A percentile compares a stretch with the other conserved stretches of the same genome.
Evolutionary conservation across 2,113 vertebrate species (phyloP).

Genomic region (Neofelis nebulosa): DNA sequence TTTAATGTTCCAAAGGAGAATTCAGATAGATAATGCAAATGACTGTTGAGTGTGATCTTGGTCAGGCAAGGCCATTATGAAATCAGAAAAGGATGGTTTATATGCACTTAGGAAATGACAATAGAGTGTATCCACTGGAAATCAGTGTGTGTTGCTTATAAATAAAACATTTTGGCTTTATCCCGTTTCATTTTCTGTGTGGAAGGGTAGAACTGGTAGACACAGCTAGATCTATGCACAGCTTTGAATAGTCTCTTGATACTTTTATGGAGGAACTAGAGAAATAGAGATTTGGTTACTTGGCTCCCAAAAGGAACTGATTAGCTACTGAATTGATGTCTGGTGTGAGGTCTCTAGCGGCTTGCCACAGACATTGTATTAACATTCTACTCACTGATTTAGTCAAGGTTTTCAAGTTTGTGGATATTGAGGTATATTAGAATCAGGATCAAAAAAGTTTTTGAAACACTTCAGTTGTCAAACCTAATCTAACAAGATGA

Average conservation of each 20-base stretch:
- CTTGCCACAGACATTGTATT: neutral
- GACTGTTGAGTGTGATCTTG: neutral
- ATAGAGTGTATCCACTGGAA: neutral
- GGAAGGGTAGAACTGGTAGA: neutral
- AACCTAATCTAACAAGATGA: neutral
- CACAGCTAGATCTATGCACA: neutral
- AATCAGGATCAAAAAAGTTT: neutral
- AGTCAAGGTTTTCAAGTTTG: constrained; percentile 12
- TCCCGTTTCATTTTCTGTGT: constrained; percentile 30
- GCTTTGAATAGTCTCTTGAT: neutral
- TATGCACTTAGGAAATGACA: neutral
- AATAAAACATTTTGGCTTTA: neutral
- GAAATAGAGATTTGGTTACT: neutral
- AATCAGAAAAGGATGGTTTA: neutral
- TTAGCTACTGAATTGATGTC: neutral
- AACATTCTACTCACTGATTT: neutral
- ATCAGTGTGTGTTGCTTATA: neutral
- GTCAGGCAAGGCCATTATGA: neutral
- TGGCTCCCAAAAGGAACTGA: neutral
- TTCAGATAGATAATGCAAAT: neutral
- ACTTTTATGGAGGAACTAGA: neutral
- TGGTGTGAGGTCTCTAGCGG: neutral
- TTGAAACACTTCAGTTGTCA: neutral
- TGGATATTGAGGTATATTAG: neutral
- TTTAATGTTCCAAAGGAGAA: neutral